Percentiles rank a stretch among this genome's conserved stretches.
These are phyloP conservation scores for Phengaris arion DNA, from an alignment of 2,888 invertebrate species.

Conservation along the genomic window DNA sequence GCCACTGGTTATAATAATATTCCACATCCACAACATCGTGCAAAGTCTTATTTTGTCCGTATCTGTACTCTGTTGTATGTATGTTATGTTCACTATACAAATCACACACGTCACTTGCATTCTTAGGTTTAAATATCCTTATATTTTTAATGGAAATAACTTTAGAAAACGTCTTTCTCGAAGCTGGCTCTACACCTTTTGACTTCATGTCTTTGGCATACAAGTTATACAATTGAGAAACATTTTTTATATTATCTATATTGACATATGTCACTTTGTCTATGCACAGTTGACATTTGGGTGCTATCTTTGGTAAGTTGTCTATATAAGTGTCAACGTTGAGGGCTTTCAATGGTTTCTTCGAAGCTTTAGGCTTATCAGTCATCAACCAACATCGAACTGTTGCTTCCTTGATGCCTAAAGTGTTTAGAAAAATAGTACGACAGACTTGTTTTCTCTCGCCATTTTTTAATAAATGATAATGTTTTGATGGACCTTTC, in stretches of 20 bases:
- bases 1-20: constrained; percentile 24
- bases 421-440: constrained; percentile 56
- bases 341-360: constrained; percentile 48
- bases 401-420: constrained; percentile 63
- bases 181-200: constrained; percentile 47
- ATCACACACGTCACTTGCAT: constrained; percentile 55
- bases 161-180: constrained; percentile 60
- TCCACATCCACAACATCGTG: constrained; percentile 29
- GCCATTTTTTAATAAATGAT: constrained; percentile 37
- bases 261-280: constrained; percentile 48
- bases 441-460: constrained; percentile 52
- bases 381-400: constrained; percentile 53
- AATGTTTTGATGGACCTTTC: constrained; percentile 11
- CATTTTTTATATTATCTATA: constrained; percentile 51
- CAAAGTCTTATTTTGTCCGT: constrained; percentile 29
- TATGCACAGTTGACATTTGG: constrained; percentile 53
- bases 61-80: constrained; percentile 29
- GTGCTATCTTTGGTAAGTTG: constrained; percentile 48
- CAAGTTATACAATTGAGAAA: constrained; percentile 53
- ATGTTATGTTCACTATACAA: constrained; percentile 51
- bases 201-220: constrained; percentile 51
- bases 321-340: constrained; percentile 56
- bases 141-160: constrained; percentile 51
- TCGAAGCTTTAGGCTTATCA: constrained; percentile 39
- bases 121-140: constrained; percentile 58